Evolutionary conservation across 2,113 vertebrate species (phyloP), one percentile per base, ranked within the genome.

Genomic region (Laticauda laticaudata): DNA sequence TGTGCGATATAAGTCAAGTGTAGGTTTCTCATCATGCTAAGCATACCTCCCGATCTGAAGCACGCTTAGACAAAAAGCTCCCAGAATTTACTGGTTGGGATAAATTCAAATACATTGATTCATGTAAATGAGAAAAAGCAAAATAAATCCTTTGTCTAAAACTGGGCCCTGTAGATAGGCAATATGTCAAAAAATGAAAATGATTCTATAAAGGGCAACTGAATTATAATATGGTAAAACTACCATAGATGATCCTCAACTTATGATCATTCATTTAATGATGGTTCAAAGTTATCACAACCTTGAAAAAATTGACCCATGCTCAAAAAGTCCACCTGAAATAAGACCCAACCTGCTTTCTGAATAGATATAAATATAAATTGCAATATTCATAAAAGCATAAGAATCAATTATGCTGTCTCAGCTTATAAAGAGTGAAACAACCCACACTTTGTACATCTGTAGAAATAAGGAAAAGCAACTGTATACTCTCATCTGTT

Each of bases 1-100:
- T 91, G 90, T 24, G 91, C 51, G 21, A 3, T 92, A 75, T 45
- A 90, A 61, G 91, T 48, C 92, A 96, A 95, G 94, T n/a, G 81
- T 85, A 91, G 94, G 85, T 92, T 88, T 86, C 91, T 86, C 15
- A 3, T 95, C 93, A 91, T 34, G 59, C 0, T 0, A 93, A 54
- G 39, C 88, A 94, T 69, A 92, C 54, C 90, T 20, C 86, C 86
- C 87, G 91, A 39, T 91, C 93, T 90, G 0, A 3, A 56, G 51
- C 14, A 90, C 7, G 51, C 91, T 90, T 89, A 56, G 15, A 48
- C 48, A 54, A 45, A 55, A 15, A 26, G 2, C 43, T 92, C 45
- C n/a, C 59, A 88, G 53, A 10, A 57, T 89, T 21, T 89, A 55
- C n/a, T 39, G 87, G n/a, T 34, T 5, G 24, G 87, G 20, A 20